phyloP scores from a whole-genome alignment of 2,888 invertebrate species.

The Lasioglossum zephyrum region DNA sequence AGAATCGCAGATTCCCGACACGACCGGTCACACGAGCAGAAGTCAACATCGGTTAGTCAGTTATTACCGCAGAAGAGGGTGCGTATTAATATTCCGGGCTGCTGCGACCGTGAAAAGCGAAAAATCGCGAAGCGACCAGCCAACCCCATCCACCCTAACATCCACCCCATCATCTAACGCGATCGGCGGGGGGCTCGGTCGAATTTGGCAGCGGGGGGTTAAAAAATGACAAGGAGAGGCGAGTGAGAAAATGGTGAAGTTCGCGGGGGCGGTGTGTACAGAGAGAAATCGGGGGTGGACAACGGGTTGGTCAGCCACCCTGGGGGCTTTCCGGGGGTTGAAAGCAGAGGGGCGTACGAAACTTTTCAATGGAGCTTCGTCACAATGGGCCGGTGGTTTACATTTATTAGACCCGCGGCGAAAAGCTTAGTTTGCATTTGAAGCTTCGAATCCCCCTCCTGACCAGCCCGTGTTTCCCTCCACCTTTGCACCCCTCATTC shows the following conservation, averaged over 20 bases:
- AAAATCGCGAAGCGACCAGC: slow-evolving; percentile 3
- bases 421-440: slow-evolving; percentile 75
- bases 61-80: not conserved
- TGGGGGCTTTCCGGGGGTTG: slow-evolving; percentile 59
- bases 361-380: slow-evolving; percentile 77
- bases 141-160: not conserved
- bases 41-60: slow-evolving; percentile 19
- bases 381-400: slow-evolving; percentile 78
- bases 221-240: slow-evolving; percentile 29
- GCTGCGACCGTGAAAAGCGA: not conserved
- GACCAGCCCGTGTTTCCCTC: not conserved
- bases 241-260: slow-evolving; percentile 67
- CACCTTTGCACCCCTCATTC: slow-evolving; percentile 28
- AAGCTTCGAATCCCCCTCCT: slow-evolving; percentile 42
- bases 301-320: slow-evolving; percentile 66
- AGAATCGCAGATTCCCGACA: slow-evolving; percentile 3
- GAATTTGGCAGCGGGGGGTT: not conserved
- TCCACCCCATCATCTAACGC: not conserved
- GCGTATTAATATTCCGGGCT: slow-evolving; percentile 15
- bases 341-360: slow-evolving; percentile 62
- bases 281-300: slow-evolving; percentile 63
- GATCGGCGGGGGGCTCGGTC: not conserved
- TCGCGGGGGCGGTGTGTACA: slow-evolving; percentile 56
- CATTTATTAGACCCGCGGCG: slow-evolving; percentile 79
- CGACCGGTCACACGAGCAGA: not conserved